Evolutionary conservation across 2,113 vertebrate species (phyloP), one percentile per base, ranked within the genome.

Genomic region (Megaleporinus macrocephalus): DNA sequence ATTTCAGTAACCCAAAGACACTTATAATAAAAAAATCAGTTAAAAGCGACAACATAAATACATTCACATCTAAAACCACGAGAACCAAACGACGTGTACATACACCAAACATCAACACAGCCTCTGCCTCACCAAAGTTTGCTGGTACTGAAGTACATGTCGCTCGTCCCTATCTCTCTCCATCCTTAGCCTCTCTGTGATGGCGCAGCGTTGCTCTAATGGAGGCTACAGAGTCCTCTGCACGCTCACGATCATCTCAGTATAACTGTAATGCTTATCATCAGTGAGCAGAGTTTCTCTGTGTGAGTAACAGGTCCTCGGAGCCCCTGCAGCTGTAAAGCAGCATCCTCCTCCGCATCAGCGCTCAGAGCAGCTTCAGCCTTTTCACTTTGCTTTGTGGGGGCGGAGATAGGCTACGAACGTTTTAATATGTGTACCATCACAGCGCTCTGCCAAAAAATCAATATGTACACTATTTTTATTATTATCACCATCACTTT

Each of bases 51-150:
- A 36, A 36, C 7, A 36, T n/a, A 36, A 36, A 36, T 7, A 36
- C 36, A 36, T 4, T 36, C 36, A 36, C 36, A 7, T 36, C 36
- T 7, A 36, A 36, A 36, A 7, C 36, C 7, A 36, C 36, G 3
- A 36, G 3, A 36, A 36, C 36, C 36, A 36, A 4, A 7, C 3
- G 3, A 36, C 7, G 36, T 36, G 7, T 4, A 36, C 36, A 36
- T 36, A 75, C 29, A n/a, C 51, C n/a, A 47, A 65, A 68, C 14
- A 29, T 14, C 29, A 30, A 22, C 20, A 75, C 53, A 27, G 27
- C 70, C 51, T 18, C 44, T 77, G 80, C 91, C 93, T 94, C 91
- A 94, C 93, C 92, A 94, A 92, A 93, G 92, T 94, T 94, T 94
- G 93, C 88, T 94, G 93, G 27, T 93, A 94, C 80, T 92, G 92